Conservation (phyloP, 2,797 vertebrate genomes). For the Thamnophis elegans region DNA sequence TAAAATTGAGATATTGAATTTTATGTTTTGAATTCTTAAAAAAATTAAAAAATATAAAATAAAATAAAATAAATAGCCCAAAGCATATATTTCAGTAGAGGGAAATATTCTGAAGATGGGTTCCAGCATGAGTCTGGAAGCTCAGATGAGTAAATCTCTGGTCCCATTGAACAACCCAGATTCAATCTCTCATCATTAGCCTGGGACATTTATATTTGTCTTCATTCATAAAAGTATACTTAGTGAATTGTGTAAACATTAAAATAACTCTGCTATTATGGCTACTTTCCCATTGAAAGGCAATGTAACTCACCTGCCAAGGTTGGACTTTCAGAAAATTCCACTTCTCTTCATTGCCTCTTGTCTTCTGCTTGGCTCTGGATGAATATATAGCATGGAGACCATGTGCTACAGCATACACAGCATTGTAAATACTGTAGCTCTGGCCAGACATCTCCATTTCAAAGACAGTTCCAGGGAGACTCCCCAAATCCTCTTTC, state of each 20-base stretch:
- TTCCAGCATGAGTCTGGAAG: no score
- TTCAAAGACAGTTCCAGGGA: not conserved
- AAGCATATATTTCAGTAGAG: no score
- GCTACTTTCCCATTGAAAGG: not conserved
- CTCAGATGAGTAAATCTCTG: no score
- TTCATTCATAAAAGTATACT: no score
- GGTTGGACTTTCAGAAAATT: not conserved
- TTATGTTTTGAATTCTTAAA: no score
- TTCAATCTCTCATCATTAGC: no score
- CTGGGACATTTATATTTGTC: no score
- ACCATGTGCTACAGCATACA: not conserved
- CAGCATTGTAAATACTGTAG: not conserved
- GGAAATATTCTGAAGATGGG: no score
- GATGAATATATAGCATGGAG: not conserved
- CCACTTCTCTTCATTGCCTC: not conserved
- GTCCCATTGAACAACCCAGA: no score
- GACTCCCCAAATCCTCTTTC: not conserved
- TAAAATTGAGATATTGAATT: no score
- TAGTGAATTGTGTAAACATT: not conserved
- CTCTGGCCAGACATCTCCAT: not conserved
- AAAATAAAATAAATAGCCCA: no score
- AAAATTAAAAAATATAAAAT: no score
- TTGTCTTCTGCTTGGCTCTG: not conserved
- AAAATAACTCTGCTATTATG: not conserved
- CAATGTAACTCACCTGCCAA: not conserved